A percentile compares a stretch with the other conserved stretches of the same genome.
Evolutionary conservation across 2,797 vertebrate species (phyloP).

Genomic region (Enteromius paludinosus): DNA sequence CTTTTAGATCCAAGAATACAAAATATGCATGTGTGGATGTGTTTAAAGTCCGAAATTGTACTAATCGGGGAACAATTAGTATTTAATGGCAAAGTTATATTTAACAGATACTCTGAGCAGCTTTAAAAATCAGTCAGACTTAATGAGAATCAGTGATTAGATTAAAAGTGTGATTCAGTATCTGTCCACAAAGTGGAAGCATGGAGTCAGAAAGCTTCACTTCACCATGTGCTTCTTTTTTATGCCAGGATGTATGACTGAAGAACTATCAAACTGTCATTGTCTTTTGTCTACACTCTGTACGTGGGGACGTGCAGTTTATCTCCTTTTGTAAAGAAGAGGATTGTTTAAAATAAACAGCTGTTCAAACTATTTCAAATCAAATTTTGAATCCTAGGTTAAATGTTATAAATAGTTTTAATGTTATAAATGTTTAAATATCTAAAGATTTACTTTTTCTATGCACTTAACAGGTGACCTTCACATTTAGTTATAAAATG

Average conservation of each 20-base stretch:
- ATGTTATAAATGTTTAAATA: background rate
- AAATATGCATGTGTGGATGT: background rate
- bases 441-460: background rate
- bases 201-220: conserved; percentile 68
- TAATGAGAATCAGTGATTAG: background rate
- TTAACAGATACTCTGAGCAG: background rate
- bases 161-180: conserved; percentile 34
- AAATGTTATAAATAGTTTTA: background rate
- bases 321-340: background rate
- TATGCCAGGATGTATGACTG: conserved; percentile 17
- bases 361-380: conserved; percentile 22
- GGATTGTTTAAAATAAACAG: conserved; percentile 16
- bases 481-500: background rate
- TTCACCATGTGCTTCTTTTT: background rate
- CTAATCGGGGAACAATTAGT: background rate
- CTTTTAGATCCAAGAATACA: background rate
- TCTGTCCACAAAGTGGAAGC: conserved; percentile 80
- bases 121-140: background rate
- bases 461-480: background rate
- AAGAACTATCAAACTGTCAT: conserved; percentile 67
- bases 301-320: background rate
- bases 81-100: background rate
- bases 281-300: conserved; percentile 35
- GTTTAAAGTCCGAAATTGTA: background rate
- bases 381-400: background rate